Evolutionary conservation across 2,113 vertebrate genomes (phyloP).

Genomic region (Anarrhichthys ocellatus): DNA sequence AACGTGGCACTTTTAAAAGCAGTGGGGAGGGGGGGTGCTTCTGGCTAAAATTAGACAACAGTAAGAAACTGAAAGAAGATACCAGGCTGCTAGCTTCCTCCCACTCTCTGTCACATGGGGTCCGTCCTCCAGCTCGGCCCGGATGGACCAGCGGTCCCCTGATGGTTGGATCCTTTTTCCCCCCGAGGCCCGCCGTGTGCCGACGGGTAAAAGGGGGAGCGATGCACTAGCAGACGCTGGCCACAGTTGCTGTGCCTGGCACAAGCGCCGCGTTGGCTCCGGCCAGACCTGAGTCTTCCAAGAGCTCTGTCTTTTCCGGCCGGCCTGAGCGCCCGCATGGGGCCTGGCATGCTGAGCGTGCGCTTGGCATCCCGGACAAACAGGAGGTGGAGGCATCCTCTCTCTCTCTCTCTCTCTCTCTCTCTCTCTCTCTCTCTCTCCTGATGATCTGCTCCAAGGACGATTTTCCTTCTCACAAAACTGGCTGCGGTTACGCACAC

Average conservation of each 20-base stretch:
- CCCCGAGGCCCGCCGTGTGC: constrained; percentile 65
- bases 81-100: constrained; percentile 53
- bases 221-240: constrained; percentile 72
- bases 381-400: constrained; percentile 76
- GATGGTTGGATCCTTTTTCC: constrained; percentile 69
- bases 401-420: constrained; percentile 48
- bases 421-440: constrained; percentile 30
- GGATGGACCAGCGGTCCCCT: constrained; percentile 71
- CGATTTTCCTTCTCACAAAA: constrained; percentile 64
- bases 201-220: constrained; percentile 51
- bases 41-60: constrained; percentile 67
- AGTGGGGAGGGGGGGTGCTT: background rate
- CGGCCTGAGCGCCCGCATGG: constrained; percentile 77
- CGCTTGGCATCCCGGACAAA: constrained; percentile 76
- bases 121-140: constrained; percentile 63
- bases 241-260: constrained; percentile 76
- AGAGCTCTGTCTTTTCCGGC: constrained; percentile 80
- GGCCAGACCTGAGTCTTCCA: constrained; percentile 64
- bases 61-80: constrained; percentile 46
- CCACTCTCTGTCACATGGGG: constrained; percentile 63
- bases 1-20: constrained; percentile 34
- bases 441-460: constrained; percentile 75
- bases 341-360: constrained; percentile 74
- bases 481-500: constrained; percentile 53
- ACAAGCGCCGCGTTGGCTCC: constrained; percentile 58